phyloP scores from a whole-genome alignment of 2,888 invertebrate genomes.

The Agonopterix heracliana region DNA sequence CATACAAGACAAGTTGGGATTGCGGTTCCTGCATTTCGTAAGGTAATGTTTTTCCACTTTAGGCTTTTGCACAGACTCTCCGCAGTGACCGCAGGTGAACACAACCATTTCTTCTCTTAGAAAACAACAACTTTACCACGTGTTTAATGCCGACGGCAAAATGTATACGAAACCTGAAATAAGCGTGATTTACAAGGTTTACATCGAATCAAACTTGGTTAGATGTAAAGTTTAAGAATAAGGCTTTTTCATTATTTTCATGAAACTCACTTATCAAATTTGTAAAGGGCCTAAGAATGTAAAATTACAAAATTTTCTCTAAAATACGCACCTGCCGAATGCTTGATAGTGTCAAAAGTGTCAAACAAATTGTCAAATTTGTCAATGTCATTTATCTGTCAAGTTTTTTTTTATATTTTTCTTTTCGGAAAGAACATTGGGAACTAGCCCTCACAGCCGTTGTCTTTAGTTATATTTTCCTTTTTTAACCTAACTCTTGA shows the following conservation, averaged over 20 bases:
- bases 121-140: conserved; percentile 12
- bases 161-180: conserved; percentile 9
- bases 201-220: conserved; percentile 12
- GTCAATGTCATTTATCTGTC: background rate
- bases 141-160: conserved; percentile 12
- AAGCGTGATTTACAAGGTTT: background rate
- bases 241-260: background rate
- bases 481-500: no score
- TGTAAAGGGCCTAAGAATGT: background rate
- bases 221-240: no score
- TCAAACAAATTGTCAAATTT: background rate
- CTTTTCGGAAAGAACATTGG: no score
- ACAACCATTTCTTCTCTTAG: conserved; percentile 84
- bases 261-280: conserved; percentile 5
- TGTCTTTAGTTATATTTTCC: no score
- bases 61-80: conserved; percentile 92
- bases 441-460: no score
- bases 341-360: background rate
- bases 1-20: conserved; percentile 89
- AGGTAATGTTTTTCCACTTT: conserved; percentile 93
- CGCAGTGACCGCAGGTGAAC: conserved; percentile 94
- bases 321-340: conserved; percentile 8
- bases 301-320: conserved; percentile 4
- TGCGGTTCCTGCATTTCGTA: conserved; percentile 80
- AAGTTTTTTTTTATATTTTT: conserved; percentile 6